Evolutionary conservation across 2,888 invertebrate species (phyloP), one percentile per base, ranked within the genome.

Genomic region (Eristalinus sepulchralis): DNA sequence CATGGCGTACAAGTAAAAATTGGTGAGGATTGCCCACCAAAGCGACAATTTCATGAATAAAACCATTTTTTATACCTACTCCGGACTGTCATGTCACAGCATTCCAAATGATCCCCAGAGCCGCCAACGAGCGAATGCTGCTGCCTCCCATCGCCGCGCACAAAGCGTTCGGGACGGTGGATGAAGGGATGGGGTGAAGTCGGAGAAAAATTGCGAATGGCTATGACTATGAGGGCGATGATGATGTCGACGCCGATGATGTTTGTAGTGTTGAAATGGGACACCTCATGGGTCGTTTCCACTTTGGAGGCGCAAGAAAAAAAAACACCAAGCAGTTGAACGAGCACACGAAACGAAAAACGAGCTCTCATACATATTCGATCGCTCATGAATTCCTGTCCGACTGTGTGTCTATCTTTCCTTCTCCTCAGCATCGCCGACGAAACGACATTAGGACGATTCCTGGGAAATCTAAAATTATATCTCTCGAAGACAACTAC

Each of bases 11-110:
- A 78, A 81, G 76, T 71, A 80, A 78, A 57, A 85, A 85, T 81
- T 85, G 82, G 75, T 86, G 75, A 71, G 79, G 78, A 82, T 83
- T 86, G 83, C 75, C 86, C 82, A 83, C 71, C 78, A 86, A 78
- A 79, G 78, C 78, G 86, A 83, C 86, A 79, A 83, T 86, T 86
- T 86, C 83, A 86, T 86, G 83, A 86, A 86, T 86, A 86, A 83
- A 86, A 75, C 78, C 83, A 86, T 86, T 86, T 86, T 86, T 83
- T 83, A 81, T 70, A 60, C 59, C 24, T 62, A 39, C 62, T 75
- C 71, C 64, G 76, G 83, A 55, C 64, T 81, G 68, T 55, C 78
- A 83, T 86, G 83, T 79, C 82, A 77, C 63, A 77, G 73, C 72
- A 75, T 82, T 82, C 82, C 55, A 73, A 86, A 83, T 83, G 82